Conservation (phyloP, 2,113 vertebrate genomes). For the Oncorhynchus kisutch region DNA sequence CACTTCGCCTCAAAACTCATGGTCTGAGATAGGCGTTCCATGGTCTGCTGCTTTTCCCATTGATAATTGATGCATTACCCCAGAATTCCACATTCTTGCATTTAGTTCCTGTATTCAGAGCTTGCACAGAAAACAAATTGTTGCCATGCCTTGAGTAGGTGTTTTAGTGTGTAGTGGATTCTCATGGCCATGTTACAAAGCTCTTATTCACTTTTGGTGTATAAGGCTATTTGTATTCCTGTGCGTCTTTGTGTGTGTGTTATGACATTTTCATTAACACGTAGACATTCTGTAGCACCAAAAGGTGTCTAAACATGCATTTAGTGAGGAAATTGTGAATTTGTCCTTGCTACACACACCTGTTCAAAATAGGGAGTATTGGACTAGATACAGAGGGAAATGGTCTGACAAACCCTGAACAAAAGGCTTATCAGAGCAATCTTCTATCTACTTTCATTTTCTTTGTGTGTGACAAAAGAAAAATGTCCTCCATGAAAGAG, state of each 20-base stretch:
- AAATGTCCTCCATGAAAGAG: neutral
- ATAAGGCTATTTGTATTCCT: slow-evolving; percentile 21
- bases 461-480: neutral
- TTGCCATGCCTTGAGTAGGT: slow-evolving; percentile 57
- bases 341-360: no score
- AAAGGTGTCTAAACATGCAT: no score
- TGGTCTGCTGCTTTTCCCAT: slow-evolving; percentile 42
- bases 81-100: slow-evolving; percentile 42
- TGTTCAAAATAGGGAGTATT: no score
- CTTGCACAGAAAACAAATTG: slow-evolving; percentile 57
- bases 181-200: slow-evolving; percentile 61
- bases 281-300: neutral
- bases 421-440: no score
- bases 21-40: slow-evolving; percentile 39
- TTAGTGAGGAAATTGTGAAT: no score
- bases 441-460: no score
- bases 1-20: slow-evolving; percentile 24
- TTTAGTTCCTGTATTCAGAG: slow-evolving; percentile 43
- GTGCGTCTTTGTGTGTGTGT: neutral
- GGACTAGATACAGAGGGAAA: no score
- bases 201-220: slow-evolving; percentile 53
- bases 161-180: slow-evolving; percentile 33
- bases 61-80: slow-evolving; percentile 42
- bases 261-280: no score
- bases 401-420: no score